These are phyloP conservation scores for Sebastes matsubarae DNA, from an alignment of 2,797 vertebrate genomes.

Conservation along the genomic window DNA sequence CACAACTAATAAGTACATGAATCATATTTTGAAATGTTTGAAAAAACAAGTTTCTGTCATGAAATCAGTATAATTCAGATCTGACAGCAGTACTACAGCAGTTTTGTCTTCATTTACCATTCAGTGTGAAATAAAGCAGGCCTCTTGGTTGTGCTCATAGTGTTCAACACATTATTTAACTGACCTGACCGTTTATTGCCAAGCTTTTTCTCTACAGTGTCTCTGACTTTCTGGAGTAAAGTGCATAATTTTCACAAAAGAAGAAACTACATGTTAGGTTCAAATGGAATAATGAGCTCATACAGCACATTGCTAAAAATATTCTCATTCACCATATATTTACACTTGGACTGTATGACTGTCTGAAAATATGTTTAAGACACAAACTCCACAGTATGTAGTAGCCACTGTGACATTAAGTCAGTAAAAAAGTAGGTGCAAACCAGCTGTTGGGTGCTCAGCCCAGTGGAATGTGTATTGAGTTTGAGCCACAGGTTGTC, in stretches of 20 bases:
- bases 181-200: background rate
- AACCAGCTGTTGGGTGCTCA: constrained; percentile 15
- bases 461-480: constrained; percentile 69
- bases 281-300: constrained; percentile 25
- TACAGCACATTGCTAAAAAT: constrained; percentile 8
- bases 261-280: constrained; percentile 16
- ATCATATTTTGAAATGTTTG: constrained; percentile 13
- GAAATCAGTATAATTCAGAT: constrained; percentile 7
- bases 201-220: constrained; percentile 23
- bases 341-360: constrained; percentile 10
- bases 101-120: background rate
- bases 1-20: background rate
- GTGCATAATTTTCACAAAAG: constrained; percentile 47
- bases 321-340: constrained; percentile 1
- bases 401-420: background rate
- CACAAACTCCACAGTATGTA: background rate
- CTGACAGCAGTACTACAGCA: constrained; percentile 58
- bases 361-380: constrained; percentile 24
- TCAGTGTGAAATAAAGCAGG: constrained; percentile 21
- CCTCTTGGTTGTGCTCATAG: background rate
- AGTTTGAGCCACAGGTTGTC: background rate
- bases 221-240: constrained; percentile 44
- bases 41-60: background rate
- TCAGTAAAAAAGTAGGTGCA: constrained; percentile 34
- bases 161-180: background rate